These are phyloP conservation scores for Gonatopus flavifemur DNA, from an alignment of 1,140 invertebrate species.

Conservation along the genomic window DNA sequence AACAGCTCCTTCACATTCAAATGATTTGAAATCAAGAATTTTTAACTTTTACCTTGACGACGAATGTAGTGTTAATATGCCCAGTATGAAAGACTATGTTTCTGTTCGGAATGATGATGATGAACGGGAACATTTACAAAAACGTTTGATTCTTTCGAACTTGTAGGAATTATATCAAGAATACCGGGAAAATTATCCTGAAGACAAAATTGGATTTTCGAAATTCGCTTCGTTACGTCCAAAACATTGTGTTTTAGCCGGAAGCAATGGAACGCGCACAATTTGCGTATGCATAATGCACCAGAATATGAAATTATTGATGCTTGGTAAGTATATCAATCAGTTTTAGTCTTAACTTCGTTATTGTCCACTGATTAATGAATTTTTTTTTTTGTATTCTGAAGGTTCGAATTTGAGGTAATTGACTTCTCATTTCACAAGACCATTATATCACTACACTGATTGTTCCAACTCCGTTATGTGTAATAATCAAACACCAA, in stretches of 20 bases:
- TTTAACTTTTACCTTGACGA: constrained; percentile 5
- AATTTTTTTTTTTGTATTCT: neutral
- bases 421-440: neutral
- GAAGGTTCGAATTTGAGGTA: constrained; percentile 2
- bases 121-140: constrained; percentile 16
- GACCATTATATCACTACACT: constrained; percentile 5
- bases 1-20: neutral
- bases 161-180: constrained; percentile 8
- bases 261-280: constrained; percentile 21
- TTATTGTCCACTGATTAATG: neutral
- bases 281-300: constrained; percentile 29
- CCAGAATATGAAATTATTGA: constrained; percentile 31
- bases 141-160: constrained; percentile 16
- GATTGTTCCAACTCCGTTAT: constrained; percentile 10
- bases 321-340: constrained; percentile 7
- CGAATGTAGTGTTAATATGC: constrained; percentile 9
- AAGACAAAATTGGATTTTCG: constrained; percentile 26
- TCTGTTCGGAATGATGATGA: constrained; percentile 16
- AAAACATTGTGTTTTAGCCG: constrained; percentile 25
- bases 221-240: constrained; percentile 25
- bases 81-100: constrained; percentile 23
- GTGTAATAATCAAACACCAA: neutral
- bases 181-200: constrained; percentile 8
- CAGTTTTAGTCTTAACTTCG: neutral
- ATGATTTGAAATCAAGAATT: neutral